phyloP scores from a whole-genome alignment of 2,888 invertebrate genomes.

The Dorcus parallelipipedus region DNA sequence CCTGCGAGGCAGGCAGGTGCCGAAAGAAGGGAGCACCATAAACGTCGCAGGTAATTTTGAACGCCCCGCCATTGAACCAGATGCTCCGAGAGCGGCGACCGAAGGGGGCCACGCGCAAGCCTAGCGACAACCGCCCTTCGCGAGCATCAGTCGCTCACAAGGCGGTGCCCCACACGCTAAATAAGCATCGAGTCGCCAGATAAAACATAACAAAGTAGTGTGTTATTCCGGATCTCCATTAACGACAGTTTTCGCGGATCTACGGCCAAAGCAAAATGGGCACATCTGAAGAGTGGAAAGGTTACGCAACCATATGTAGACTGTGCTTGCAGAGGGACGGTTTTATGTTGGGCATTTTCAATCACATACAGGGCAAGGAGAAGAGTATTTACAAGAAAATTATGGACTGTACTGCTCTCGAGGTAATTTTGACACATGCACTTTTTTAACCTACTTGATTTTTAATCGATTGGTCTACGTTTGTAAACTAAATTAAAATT shows the following conservation, averaged over 20 bases:
- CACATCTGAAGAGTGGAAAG: constrained; percentile 50
- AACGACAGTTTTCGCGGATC: constrained; percentile 11
- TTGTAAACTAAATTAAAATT: too few species aligned
- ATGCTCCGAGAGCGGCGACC: constrained; percentile 37
- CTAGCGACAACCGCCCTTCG: constrained; percentile 46
- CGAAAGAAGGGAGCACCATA: constrained; percentile 36
- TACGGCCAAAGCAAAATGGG: constrained; percentile 8
- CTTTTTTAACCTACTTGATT: not conserved
- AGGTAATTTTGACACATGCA: constrained; percentile 37
- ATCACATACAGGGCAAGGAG: constrained; percentile 50
- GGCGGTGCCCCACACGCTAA: constrained; percentile 49
- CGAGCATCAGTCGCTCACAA: constrained; percentile 54
- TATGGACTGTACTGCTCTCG: constrained; percentile 48
- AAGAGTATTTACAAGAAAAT: constrained; percentile 50
- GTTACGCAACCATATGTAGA: constrained; percentile 64
- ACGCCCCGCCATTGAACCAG: constrained; percentile 24
- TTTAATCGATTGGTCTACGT: not conserved
- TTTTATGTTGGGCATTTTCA: constrained; percentile 62
- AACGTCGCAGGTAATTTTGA: constrained; percentile 12
- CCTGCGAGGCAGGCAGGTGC: not conserved
- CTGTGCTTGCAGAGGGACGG: constrained; percentile 63
- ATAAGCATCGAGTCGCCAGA: constrained; percentile 30
- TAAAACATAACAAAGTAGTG: constrained; percentile 18
- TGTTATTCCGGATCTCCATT: constrained; percentile 9
- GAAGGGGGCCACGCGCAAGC: constrained; percentile 48